phyloP scores from a whole-genome alignment of 2,888 invertebrate species.

The Plebejus argus region DNA sequence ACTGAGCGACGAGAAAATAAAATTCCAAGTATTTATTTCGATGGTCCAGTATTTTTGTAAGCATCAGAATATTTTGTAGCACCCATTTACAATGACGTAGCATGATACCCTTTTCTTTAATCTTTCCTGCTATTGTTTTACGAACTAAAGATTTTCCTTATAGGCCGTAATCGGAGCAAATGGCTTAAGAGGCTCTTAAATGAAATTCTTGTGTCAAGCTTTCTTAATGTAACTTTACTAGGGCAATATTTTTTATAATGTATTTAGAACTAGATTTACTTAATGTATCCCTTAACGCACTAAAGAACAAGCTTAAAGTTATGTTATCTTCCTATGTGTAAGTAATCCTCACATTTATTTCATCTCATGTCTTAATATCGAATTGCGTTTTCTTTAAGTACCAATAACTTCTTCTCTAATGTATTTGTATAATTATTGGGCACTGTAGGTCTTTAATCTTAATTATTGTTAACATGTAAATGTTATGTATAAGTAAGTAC shows the following conservation, averaged over 20 bases:
- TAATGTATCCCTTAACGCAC: too few relatives aligned
- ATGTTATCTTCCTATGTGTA: too few relatives aligned
- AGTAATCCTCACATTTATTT: too few relatives aligned
- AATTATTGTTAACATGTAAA: too few relatives aligned
- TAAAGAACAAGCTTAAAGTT: too few relatives aligned
- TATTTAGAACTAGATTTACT: too few relatives aligned
- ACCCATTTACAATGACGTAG: background rate
- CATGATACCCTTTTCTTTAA: background rate
- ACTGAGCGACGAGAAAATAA: background rate
- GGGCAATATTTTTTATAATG: background rate
- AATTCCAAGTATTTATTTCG: background rate
- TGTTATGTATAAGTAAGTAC: too few relatives aligned
- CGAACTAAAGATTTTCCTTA: conserved; percentile 1
- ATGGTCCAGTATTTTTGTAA: background rate
- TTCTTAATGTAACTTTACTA: background rate
- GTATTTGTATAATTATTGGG: too few relatives aligned
- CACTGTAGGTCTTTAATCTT: too few relatives aligned
- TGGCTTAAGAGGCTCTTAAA: background rate
- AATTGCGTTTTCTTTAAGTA: too few relatives aligned
- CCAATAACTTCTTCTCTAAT: too few relatives aligned
- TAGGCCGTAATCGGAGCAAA: conserved; percentile 17
- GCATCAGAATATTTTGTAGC: background rate
- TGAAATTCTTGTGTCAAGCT: conserved; percentile 17
- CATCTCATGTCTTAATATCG: too few relatives aligned
- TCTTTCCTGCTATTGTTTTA: background rate